These are phyloP conservation scores for Takifugu ocellatus DNA, from an alignment of 2,797 vertebrate species.

Conservation along the genomic window DNA sequence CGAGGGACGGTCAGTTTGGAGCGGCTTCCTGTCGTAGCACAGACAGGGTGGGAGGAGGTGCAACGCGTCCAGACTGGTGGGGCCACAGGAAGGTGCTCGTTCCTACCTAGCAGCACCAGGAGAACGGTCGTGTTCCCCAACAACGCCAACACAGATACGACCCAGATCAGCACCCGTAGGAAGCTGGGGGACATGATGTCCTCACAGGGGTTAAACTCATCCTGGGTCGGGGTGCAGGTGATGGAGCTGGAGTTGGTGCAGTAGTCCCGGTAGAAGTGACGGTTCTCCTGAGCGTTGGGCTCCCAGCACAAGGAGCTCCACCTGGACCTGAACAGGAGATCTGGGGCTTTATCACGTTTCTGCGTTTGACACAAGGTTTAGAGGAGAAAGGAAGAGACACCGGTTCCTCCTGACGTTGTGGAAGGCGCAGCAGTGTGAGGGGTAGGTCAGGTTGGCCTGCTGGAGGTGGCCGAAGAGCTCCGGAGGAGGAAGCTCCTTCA, in stretches of 20 bases:
- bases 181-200: conserved; percentile 86
- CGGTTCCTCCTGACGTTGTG: conserved; percentile 70
- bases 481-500: conserved; percentile 85
- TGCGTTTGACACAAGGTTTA: background rate
- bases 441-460: conserved; percentile 88
- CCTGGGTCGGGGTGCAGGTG: conserved; percentile 82
- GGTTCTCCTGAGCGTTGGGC: conserved; percentile 43
- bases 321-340: conserved; percentile 65
- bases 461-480: conserved; percentile 79
- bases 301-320: conserved; percentile 75
- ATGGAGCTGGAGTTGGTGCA: conserved; percentile 79
- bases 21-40: conserved; percentile 67
- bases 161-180: conserved; percentile 90
- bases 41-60: too few relatives aligned
- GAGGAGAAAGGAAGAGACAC: conserved; percentile 22
- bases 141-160: conserved; percentile 87
- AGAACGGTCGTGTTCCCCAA: conserved; percentile 85
- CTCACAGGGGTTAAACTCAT: conserved; percentile 94
- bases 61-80: too few relatives aligned
- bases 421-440: conserved; percentile 94
- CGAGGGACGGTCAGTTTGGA: conserved; percentile 92
- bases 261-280: conserved; percentile 68
- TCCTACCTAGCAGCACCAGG: conserved; percentile 78
- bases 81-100: background rate
- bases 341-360: background rate